Base-by-base conservation (phyloP, 2,797 vertebrate species). In the Passerculus sandwichensis region DNA sequence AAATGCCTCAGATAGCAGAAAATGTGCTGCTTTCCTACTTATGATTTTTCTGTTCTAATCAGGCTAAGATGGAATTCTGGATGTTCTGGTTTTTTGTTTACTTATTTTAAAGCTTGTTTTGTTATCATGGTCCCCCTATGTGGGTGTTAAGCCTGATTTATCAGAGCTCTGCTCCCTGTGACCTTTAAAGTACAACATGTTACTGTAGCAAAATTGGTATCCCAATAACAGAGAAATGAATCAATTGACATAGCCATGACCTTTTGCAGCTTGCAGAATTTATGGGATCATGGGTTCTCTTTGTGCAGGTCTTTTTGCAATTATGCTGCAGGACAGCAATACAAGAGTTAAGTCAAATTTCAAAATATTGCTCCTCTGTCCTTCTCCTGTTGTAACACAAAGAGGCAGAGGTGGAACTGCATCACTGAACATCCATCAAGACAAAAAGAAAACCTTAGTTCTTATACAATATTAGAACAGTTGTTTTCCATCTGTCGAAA, bases 111-210 rank as follows among this genome's bases (percentile, higher is more conserved):
- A 93, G 66, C 94, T 91, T 96, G 62, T 94, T 97, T 96, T 95
- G 91, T 95, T 96, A 82, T 96, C 94, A 64, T 78, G 87, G 85
- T 94, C 85, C 93, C 62, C 36, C 83, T 85, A 3, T 87, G 62
- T 67, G 65, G 40, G 67, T 97, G 95, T 97, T 96, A 92, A 77
- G 74, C 86, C 76, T 97, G 95, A 97, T 97, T 97, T 97, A 94
- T 95, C 95, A 94, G 73, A 94, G 75, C 47, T 66, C 91, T 95
- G 59, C 80, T 97, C 94, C 50, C 73, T 19, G 51, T 97, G 96
- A 97, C 97, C 94, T 97, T 97, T 97, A 93, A 97, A 97, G 96
- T 89, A 95, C 69, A 91, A 73, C 65, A 74, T 85, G 93, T 95
- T 96, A 93, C 91, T 96, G 74, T 66, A 91, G 89, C 67, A 56